These are phyloP conservation scores for Ardeotis arabs DNA, from an alignment of 2,113 vertebrate species.

Conservation along the genomic window DNA sequence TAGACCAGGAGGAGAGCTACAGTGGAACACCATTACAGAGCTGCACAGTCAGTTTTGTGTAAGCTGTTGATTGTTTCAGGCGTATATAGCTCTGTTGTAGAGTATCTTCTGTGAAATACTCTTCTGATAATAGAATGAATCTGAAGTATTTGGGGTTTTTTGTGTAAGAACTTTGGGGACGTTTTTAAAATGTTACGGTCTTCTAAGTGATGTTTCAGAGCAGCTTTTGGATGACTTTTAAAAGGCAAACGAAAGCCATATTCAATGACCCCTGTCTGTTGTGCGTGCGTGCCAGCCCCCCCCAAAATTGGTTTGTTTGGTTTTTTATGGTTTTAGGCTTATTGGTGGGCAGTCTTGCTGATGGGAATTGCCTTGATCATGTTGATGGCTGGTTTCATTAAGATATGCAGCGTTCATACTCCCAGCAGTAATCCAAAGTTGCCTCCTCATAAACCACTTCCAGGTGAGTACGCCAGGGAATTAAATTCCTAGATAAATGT, in stretches of 20 bases:
- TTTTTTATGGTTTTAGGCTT: constrained; percentile 73
- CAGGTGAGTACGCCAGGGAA: constrained; percentile 80
- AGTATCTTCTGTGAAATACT: not conserved
- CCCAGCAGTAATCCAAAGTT: constrained; percentile 98
- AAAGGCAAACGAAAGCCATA: not conserved
- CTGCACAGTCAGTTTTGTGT: not conserved
- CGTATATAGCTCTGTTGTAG: not conserved
- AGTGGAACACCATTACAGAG: not conserved
- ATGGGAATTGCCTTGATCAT: constrained; percentile 98
- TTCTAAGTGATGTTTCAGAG: not conserved
- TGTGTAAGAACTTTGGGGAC: not conserved
- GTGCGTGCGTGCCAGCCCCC: not conserved
- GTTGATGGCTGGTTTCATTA: constrained; percentile 98
- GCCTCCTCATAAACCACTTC: constrained; percentile 92
- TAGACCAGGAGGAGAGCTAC: not conserved
- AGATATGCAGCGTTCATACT: constrained; percentile 97
- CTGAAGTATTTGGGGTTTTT: not conserved
- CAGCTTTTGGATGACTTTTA: not conserved
- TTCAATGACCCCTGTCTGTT: not conserved
- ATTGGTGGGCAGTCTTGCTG: constrained; percentile 98
- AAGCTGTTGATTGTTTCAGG: not conserved
- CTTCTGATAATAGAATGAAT: not conserved
- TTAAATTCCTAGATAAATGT: not conserved
- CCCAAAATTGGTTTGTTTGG: not conserved
- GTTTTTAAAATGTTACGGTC: not conserved